Conservation (phyloP, 2,797 vertebrate genomes). For the Melanotaenia pygmaea region DNA sequence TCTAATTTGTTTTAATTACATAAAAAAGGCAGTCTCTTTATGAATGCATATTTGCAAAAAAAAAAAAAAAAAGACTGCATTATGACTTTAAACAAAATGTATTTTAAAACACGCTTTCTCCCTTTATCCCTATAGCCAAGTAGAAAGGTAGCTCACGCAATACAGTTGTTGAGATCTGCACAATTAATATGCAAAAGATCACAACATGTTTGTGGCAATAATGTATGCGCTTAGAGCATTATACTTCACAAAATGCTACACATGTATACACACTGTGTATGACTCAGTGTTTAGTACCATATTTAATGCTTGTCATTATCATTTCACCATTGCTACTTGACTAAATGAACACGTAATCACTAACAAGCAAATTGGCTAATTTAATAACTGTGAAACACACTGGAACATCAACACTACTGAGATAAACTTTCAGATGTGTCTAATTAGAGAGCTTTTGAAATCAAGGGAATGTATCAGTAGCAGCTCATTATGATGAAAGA, state of each 20-base stretch:
- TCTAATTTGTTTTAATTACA: conserved; percentile 7
- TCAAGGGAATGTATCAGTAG: conserved; percentile 9
- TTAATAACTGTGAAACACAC: conserved; percentile 1
- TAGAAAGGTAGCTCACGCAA: conserved; percentile 78
- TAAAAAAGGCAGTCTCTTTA: conserved; percentile 42
- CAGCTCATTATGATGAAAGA: conserved; percentile 31
- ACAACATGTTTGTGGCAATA: conserved; percentile 85
- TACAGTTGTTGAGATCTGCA: conserved; percentile 78
- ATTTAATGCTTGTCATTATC: conserved; percentile 53
- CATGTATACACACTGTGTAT: conserved; percentile 61
- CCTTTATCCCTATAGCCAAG: conserved; percentile 76
- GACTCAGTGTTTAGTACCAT: conserved; percentile 60
- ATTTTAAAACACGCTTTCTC: conserved; percentile 71
- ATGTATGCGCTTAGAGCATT: conserved; percentile 76
- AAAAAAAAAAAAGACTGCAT: conserved; percentile 35
- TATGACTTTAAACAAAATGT: conserved; percentile 57
- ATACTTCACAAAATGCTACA: conserved; percentile 58
- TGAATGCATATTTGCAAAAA: conserved; percentile 49
- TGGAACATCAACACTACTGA: conserved; percentile 11
- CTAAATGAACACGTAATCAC: conserved; percentile 47
- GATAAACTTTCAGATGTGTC: conserved; percentile 15
- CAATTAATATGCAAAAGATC: conserved; percentile 81
- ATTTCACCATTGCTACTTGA: conserved; percentile 46
- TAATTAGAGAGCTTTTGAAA: conserved; percentile 1
- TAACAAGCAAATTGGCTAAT: conserved; percentile 26